These are phyloP conservation scores for Micrasema minimum DNA, from an alignment of 1,140 invertebrate species.

Conservation along the genomic window DNA sequence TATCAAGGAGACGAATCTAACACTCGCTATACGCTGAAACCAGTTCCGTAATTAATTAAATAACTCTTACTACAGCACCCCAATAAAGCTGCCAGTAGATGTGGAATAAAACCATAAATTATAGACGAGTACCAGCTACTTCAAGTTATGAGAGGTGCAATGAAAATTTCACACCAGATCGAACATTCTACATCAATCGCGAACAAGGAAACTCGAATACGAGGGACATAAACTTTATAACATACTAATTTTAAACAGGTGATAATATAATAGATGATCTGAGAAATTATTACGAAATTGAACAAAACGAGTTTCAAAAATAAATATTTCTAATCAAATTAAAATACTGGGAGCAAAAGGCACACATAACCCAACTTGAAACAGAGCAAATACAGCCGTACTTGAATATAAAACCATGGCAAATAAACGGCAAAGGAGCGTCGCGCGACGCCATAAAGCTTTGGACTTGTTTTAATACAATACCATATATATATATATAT, in stretches of 20 bases:
- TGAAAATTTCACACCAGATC: slow-evolving; percentile 37
- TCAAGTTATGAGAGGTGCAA: slow-evolving; percentile 18
- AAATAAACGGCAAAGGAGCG: slow-evolving; percentile 34
- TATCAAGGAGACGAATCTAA: slow-evolving; percentile 18
- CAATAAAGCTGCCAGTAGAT: slow-evolving; percentile 20
- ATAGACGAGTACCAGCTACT: slow-evolving; percentile 26
- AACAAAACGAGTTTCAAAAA: too few species aligned
- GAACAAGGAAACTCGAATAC: not conserved
- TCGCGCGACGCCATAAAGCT: slow-evolving; percentile 46
- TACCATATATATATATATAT: too few species aligned
- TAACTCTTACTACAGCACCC: slow-evolving; percentile 34
- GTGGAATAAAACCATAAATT: slow-evolving; percentile 42
- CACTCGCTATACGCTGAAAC: slow-evolving; percentile 19
- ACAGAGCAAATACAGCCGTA: not conserved
- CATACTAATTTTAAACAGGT: too few species aligned
- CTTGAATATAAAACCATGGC: not conserved
- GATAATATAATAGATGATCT: too few species aligned
- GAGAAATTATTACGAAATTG: too few species aligned
- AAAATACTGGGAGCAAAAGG: too few species aligned
- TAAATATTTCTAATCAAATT: too few species aligned
- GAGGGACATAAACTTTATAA: too few species aligned
- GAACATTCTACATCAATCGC: slow-evolving; percentile 13
- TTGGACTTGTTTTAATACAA: slow-evolving; percentile 51
- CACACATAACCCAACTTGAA: too few species aligned
- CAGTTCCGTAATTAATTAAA: slow-evolving; percentile 42